Base-by-base conservation (phyloP, 2,888 invertebrate species). In the Eristalis pertinax region DNA sequence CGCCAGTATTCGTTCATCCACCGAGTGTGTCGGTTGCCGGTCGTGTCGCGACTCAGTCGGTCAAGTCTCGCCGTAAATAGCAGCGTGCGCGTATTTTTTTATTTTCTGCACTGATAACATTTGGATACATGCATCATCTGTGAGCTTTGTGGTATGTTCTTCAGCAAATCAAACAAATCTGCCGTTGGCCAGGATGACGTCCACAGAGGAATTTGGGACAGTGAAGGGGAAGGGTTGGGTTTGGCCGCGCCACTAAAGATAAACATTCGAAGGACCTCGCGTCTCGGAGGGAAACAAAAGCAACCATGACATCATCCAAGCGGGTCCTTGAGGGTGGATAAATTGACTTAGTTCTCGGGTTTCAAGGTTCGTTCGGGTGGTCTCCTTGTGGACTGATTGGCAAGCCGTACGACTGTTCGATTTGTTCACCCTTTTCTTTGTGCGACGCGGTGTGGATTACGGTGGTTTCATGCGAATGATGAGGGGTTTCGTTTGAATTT, bases 1-100 rank as follows among this genome's bases (percentile, higher is more conserved):
- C 60, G 22, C 11, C 56, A 85, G 84, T 85, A 29, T 4, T 63
- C 56, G 68, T 72, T 76, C 76, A 63, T 68, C 84, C 72, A 76
- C 63, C 68, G 68, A 13, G 15, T 32, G 63, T 58, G 35, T 38
- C 58, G 76, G 72, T 15, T 58, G 35, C 35, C 58, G 76, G 72
- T 15, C 35, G 76, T 43, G 19, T 75, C 64, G 19, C 15, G 2
- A 8, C n/a, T 5, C 10, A 24, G 4, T 11, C n/a, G 24, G 15
- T 11, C 15, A 41, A 32, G 15, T 7, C n/a, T 1, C 4, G 43
- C 13, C 4, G 13, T 13, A 41, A 13, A 41, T 13, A 15, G 41
- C 13, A 43, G 4, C 43, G 13, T 2, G n/a, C 26, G 26, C 26
- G 26, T 43, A n/a, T n/a, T n/a, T n/a, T n/a, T n/a, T 43, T 7